These are phyloP conservation scores for Mormyrus hasselquistii DNA, from an alignment of 2,797 vertebrate species.

Conservation along the genomic window DNA sequence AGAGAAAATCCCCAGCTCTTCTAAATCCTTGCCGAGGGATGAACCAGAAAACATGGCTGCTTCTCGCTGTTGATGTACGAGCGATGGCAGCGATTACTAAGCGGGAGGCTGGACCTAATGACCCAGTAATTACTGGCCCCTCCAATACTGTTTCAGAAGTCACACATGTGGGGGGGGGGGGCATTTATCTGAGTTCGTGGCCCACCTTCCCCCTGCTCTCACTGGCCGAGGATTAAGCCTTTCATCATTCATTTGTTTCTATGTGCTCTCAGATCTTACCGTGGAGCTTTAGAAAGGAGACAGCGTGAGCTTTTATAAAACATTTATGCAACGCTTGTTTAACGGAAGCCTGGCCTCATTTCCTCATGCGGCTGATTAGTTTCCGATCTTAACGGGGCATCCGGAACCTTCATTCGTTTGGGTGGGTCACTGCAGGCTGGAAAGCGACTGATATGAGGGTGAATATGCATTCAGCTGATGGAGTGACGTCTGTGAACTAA, in stretches of 20 bases:
- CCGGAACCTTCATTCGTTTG: conserved; percentile 16
- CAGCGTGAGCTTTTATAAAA: conserved; percentile 2
- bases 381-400: background rate
- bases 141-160: background rate
- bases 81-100: conserved; percentile 19
- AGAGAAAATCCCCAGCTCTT: background rate
- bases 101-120: conserved; percentile 10
- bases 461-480: background rate
- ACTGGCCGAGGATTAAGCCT: background rate
- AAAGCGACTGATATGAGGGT: background rate
- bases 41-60: background rate
- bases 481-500: background rate
- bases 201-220: background rate
- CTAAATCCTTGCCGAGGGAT: background rate
- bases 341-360: conserved; percentile 16
- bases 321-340: background rate
- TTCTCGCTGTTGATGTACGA: background rate
- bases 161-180: background rate
- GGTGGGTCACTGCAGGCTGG: background rate
- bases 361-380: background rate
- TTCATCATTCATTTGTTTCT: conserved; percentile 5
- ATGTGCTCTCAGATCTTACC: background rate
- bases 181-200: background rate
- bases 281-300: background rate
- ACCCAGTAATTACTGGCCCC: background rate